Percentiles rank a stretch among this genome's conserved stretches.
Conservation (phyloP, 2,113 vertebrate species). For the Corythoichthys intestinalis region DNA sequence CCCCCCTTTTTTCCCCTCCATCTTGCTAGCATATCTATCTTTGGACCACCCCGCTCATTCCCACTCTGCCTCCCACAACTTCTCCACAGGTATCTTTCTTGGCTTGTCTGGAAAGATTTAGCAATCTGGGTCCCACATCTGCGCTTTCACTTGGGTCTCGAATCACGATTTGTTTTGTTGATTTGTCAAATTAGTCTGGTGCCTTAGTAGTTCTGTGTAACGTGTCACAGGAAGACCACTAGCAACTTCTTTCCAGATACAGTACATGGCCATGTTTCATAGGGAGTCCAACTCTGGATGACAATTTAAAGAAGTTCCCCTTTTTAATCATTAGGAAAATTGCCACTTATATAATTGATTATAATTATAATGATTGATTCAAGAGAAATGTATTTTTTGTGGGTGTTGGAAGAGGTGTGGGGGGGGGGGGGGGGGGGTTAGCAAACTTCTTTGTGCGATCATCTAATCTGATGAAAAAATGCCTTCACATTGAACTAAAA, state of each 20-base stretch:
- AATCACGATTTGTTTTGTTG: neutral
- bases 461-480: too few species aligned
- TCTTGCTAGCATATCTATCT: slow-evolving; percentile 69
- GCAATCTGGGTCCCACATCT: neutral
- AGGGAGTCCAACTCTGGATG: neutral
- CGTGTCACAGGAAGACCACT: slow-evolving; percentile 23
- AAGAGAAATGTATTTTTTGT: neutral
- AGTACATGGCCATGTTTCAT: slow-evolving; percentile 2
- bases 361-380: neutral
- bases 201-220: slow-evolving; percentile 10
- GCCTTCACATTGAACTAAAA: too few species aligned
- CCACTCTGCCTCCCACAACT: slow-evolving; percentile 71
- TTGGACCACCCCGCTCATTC: slow-evolving; percentile 73
- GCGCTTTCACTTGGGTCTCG: slow-evolving; percentile 3
- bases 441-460: too few species aligned
- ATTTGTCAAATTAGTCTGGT: slow-evolving; percentile 9
- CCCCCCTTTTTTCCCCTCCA: slow-evolving; percentile 35
- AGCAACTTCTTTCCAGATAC: slow-evolving; percentile 18
- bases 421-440: too few species aligned
- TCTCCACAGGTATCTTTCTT: slow-evolving; percentile 74
- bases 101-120: slow-evolving; percentile 9
- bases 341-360: neutral
- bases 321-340: neutral
- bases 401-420: too few species aligned
- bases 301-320: neutral